phyloP scores from a whole-genome alignment of 2,797 vertebrate genomes.

The Microcaecilia unicolor region DNA sequence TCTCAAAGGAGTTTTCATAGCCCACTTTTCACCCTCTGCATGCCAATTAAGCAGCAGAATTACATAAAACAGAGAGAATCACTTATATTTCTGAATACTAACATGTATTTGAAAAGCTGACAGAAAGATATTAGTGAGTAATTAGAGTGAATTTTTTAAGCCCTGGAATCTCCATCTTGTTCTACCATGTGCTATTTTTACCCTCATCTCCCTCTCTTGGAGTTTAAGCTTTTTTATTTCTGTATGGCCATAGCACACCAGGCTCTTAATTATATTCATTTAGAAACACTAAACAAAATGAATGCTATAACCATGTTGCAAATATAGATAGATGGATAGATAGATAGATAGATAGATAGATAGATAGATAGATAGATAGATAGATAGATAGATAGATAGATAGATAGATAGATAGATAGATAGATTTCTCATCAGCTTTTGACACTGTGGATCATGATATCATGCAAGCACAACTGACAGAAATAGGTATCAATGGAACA shows the following conservation, averaged over 20 bases:
- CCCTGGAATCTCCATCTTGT: constrained; percentile 75
- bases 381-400: too few relatives aligned
- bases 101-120: constrained; percentile 73
- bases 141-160: constrained; percentile 85
- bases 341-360: too few relatives aligned
- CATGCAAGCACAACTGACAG: too few relatives aligned
- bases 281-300: constrained; percentile 38
- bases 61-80: constrained; percentile 90
- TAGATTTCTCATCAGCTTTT: too few relatives aligned
- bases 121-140: constrained; percentile 82
- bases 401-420: too few relatives aligned
- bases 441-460: too few relatives aligned
- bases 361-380: too few relatives aligned
- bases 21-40: constrained; percentile 78
- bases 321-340: too few relatives aligned
- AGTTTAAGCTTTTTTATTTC: constrained; percentile 19
- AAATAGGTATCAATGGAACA: too few relatives aligned
- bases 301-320: constrained; percentile 39
- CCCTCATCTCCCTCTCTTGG: constrained; percentile 44
- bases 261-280: constrained; percentile 26
- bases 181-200: constrained; percentile 78
- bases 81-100: constrained; percentile 72
- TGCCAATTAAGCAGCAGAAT: constrained; percentile 94
- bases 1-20: constrained; percentile 78
- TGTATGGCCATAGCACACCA: constrained; percentile 19